Conservation (phyloP, 2,113 vertebrate genomes). For the Pterocles burchelli region DNA sequence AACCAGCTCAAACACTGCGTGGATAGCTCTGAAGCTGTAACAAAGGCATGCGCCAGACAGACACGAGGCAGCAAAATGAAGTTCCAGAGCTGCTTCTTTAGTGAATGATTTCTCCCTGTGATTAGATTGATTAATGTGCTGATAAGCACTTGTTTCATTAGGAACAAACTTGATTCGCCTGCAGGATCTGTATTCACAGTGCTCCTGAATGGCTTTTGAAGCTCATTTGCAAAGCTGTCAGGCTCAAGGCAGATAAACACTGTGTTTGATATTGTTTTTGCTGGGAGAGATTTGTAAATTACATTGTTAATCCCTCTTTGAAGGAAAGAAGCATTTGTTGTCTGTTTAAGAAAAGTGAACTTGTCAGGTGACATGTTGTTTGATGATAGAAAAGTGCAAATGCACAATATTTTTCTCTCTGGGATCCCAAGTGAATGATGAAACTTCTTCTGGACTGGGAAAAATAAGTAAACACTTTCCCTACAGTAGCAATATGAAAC, state of each 20-base stretch:
- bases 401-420: not conserved
- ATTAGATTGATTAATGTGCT: conserved; percentile 46
- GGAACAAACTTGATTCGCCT: not conserved
- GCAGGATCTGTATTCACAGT: not conserved
- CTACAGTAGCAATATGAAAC: not conserved
- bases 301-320: conserved; percentile 14
- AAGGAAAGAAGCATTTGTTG: not conserved
- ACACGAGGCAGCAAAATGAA: not conserved
- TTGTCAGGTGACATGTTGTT: not conserved
- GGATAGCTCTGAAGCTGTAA: not conserved
- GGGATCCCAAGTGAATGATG: not conserved
- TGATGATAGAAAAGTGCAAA: not conserved
- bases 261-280: conserved; percentile 28
- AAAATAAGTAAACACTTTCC: not conserved
- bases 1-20: not conserved
- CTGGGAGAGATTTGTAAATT: conserved; percentile 8
- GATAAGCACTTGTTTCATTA: conserved; percentile 27
- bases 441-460: not conserved
- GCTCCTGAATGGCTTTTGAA: not conserved
- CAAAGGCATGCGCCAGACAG: not conserved
- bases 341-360: not conserved
- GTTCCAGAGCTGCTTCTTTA: not conserved
- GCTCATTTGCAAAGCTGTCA: conserved; percentile 41
- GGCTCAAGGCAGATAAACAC: conserved; percentile 6
- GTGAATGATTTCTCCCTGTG: not conserved